Percentiles rank a stretch among this genome's conserved stretches.
These are phyloP conservation scores for Plagodis pulveraria DNA, from an alignment of 2,888 invertebrate species.

Conservation along the genomic window DNA sequence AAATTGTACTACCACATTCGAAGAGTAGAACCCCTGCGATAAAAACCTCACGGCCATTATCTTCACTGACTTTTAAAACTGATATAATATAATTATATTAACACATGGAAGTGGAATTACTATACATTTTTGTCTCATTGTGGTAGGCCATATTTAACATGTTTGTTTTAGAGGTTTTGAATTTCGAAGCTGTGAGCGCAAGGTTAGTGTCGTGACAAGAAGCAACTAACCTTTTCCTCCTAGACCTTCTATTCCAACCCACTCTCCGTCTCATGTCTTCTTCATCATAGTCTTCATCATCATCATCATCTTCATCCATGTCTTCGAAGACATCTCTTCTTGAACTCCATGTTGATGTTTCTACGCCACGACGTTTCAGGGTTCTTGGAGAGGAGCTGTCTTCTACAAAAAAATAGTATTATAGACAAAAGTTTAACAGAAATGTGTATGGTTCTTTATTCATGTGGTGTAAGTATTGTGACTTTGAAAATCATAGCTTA, in stretches of 20 bases:
- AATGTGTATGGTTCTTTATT: neutral
- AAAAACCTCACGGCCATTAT: no score
- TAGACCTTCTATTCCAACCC: slow-evolving; percentile 6
- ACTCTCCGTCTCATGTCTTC: slow-evolving; percentile 9
- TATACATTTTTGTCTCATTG: no score
- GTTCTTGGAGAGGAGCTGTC: slow-evolving; percentile 1
- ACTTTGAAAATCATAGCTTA: neutral
- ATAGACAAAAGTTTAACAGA: no score
- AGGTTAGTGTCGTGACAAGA: neutral
- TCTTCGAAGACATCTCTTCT: slow-evolving; percentile 17
- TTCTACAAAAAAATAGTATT: slow-evolving; percentile 4
- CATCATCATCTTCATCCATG: slow-evolving; percentile 20
- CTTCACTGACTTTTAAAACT: no score
- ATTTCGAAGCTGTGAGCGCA: neutral
- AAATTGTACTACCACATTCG: no score
- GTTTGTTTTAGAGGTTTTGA: no score
- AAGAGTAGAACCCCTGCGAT: no score
- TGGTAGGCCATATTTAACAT: no score
- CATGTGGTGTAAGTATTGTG: neutral
- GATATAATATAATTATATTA: no score
- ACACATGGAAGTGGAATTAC: no score
- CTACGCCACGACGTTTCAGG: slow-evolving; percentile 19
- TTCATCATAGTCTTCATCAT: slow-evolving; percentile 32
- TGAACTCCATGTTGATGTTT: slow-evolving; percentile 5
- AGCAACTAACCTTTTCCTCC: slow-evolving; percentile 28